A percentile compares a stretch with the other conserved stretches of the same genome.
Conservation (phyloP, 1,140 invertebrate genomes). For the Dendrolimus kikuchii region DNA sequence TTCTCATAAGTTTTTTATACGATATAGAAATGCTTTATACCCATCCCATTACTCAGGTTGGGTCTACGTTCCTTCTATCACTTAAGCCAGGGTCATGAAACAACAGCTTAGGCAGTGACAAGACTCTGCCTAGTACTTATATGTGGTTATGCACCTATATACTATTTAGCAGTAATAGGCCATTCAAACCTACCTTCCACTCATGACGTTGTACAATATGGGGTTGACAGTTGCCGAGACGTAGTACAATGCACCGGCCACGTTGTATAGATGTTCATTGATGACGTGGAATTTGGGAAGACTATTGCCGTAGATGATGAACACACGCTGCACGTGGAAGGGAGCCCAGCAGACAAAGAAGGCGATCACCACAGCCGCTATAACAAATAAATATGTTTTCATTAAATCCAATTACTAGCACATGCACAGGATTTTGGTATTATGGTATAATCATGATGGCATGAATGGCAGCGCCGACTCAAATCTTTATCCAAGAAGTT, state of each 20-base stretch:
- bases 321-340: constrained; percentile 92
- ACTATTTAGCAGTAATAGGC: no score
- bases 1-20: no score
- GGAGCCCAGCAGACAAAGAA: constrained; percentile 98
- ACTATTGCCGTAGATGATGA: constrained; percentile 80
- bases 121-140: no score
- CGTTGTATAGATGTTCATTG: constrained; percentile 86
- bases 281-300: constrained; percentile 76
- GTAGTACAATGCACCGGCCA: constrained; percentile 89
- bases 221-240: constrained; percentile 91
- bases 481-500: no score
- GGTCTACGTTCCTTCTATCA: no score
- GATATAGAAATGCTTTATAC: no score
- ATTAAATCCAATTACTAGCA: background rate
- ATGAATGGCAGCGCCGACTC: no score
- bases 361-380: constrained; percentile 94
- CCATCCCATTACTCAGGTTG: no score
- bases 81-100: no score
- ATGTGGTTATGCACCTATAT: no score
- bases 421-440: background rate
- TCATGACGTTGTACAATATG: constrained; percentile 94
- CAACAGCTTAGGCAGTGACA: no score
- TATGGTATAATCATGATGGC: no score
- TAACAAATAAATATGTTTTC: constrained; percentile 3
- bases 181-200: constrained; percentile 63